Base-by-base conservation (phyloP, 2,113 vertebrate species). In the Mastomys natalensis region DNA sequence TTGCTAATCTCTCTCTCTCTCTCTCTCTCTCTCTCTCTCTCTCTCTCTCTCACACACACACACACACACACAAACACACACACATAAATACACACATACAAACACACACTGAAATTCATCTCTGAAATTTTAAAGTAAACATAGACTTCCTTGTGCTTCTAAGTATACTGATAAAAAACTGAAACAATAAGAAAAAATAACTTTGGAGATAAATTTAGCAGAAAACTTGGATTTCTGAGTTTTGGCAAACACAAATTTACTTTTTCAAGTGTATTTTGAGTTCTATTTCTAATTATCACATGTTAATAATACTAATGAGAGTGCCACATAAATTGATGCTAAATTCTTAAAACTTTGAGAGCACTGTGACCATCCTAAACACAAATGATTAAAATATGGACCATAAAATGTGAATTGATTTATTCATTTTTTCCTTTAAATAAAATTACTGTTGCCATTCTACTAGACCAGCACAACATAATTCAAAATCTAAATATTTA, bases 131-230 rank as follows among this genome's bases (percentile, higher is more conserved):
- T 29, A 40, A 73, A 88, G 22, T 55, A 51, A 9, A n/a, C 9
- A 1, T 76, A 22, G 12, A 22, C 0, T 29, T 62, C 22, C 24
- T 43, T 84, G 22, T 43, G 12, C 34, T 78, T 78, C 24, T 72
- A 93, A 95, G 13, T 13, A 73, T 5, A 7, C 12, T 73, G 12
- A 60, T 58, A 74, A 96, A 9, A 9, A 94, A 94, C 40, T 16
- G 60, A 7, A 82, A 72, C 68, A 78, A 10, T 17, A 84, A 53
- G 64, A 4, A 76, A 4, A 22, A 58, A 37, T 90, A 89, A 8
- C 53, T 93, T 85, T 17, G 9, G n/a, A 90, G 76, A 51, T 66
- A 78, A 95, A 88, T 73, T n/a, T 85, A 85, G 82, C 53, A 40
- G 34, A 58, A 7, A 82, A 13, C 5, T 58, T 82, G 72, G 80